These are phyloP conservation scores for Drosophila recens DNA, from an alignment of 2,888 invertebrate genomes.

Conservation along the genomic window DNA sequence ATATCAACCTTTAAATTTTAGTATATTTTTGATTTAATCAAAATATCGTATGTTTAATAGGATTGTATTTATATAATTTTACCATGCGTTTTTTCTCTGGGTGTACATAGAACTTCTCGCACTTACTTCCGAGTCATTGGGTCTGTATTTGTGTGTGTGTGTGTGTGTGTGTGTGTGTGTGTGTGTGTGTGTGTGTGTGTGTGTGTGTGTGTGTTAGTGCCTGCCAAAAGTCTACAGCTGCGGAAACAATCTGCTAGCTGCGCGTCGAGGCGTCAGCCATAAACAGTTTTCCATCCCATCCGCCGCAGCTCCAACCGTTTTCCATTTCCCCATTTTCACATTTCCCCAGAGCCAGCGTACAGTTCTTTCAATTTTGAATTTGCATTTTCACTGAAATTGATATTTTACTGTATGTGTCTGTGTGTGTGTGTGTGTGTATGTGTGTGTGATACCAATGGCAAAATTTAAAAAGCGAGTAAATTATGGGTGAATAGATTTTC, in stretches of 20 bases:
- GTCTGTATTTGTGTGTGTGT: constrained; percentile 41
- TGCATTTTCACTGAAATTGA: constrained; percentile 78
- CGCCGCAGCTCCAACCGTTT: constrained; percentile 27
- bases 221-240: constrained; percentile 74
- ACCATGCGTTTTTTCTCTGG: background rate
- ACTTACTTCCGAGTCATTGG: constrained; percentile 80
- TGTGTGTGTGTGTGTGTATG: constrained; percentile 11
- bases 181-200: constrained; percentile 17
- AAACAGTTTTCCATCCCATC: constrained; percentile 60
- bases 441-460: constrained; percentile 25
- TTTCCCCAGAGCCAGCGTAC: constrained; percentile 10
- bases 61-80: too few relatives aligned
- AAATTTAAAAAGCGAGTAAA: constrained; percentile 65
- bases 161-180: constrained; percentile 16
- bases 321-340: background rate
- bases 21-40: too few relatives aligned
- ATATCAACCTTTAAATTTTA: too few relatives aligned
- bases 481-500: constrained; percentile 68
- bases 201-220: constrained; percentile 25
- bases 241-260: constrained; percentile 78
- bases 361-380: constrained; percentile 69
- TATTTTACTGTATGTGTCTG: constrained; percentile 49
- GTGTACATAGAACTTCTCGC: constrained; percentile 61
- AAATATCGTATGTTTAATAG: too few relatives aligned
- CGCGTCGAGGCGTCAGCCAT: constrained; percentile 78